Conservation (phyloP, 2,888 invertebrate species). For the Bugulina stolonifera region DNA sequence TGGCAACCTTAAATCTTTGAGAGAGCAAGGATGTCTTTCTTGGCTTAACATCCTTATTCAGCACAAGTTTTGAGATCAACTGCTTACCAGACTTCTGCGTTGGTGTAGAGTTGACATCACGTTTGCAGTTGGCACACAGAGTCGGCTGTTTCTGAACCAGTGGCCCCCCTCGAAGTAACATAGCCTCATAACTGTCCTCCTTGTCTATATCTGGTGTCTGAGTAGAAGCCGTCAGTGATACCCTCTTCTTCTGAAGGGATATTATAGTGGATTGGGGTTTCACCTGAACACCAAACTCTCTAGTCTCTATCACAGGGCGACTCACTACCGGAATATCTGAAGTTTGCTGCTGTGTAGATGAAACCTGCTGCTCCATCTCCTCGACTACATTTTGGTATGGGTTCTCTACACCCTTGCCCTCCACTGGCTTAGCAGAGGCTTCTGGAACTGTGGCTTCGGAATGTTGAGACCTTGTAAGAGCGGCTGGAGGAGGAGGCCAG, state of each 20-base stretch:
- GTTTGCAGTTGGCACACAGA: not conserved
- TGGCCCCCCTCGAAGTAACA: not conserved
- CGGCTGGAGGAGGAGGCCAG: not conserved
- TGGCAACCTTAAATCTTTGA: not conserved
- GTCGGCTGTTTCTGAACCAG: not conserved
- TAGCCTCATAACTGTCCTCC: constrained; percentile 21
- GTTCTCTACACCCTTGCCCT: not conserved
- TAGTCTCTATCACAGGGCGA: not conserved
- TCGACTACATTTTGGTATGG: not conserved
- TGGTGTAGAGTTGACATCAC: not conserved
- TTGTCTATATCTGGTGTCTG: constrained; percentile 13
- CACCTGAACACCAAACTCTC: constrained; percentile 7
- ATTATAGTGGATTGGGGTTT: constrained; percentile 22
- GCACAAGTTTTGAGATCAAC: not conserved
- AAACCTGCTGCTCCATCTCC: not conserved
- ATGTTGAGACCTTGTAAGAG: not conserved
- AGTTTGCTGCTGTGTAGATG: not conserved
- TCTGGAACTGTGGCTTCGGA: not conserved
- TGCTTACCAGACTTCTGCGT: not conserved
- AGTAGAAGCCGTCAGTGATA: constrained; percentile 3
- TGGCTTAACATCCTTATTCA: not conserved
- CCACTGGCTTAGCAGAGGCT: not conserved
- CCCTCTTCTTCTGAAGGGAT: constrained; percentile 12
- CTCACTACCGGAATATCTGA: not conserved
- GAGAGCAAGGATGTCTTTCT: not conserved